A percentile compares a stretch with the other conserved stretches of the same genome.
phyloP scores from a whole-genome alignment of 2,888 invertebrate species.

The Cecidostiba fungosa region DNA sequence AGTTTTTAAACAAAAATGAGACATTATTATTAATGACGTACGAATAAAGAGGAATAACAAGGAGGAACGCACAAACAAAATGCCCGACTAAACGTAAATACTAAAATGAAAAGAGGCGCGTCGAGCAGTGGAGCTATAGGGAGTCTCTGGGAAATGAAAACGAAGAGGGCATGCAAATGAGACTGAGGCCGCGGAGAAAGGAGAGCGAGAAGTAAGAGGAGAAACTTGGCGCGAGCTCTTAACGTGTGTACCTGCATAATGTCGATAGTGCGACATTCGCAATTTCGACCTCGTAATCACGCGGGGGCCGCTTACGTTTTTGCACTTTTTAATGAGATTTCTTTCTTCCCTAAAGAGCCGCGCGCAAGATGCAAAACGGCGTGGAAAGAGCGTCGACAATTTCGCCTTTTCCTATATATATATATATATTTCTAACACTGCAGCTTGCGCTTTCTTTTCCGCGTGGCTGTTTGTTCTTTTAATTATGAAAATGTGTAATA shows the following conservation, averaged over 20 bases:
- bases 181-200: slow-evolving; percentile 12
- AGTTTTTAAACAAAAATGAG: background rate
- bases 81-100: slow-evolving; percentile 42
- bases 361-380: slow-evolving; percentile 47
- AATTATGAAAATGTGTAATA: slow-evolving; percentile 50
- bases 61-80: slow-evolving; percentile 12
- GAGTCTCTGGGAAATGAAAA: slow-evolving; percentile 49
- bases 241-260: slow-evolving; percentile 41
- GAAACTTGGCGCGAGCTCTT: slow-evolving; percentile 43
- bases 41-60: background rate
- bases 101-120: slow-evolving; percentile 36
- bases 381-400: slow-evolving; percentile 36
- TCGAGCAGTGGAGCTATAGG: background rate
- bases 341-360: slow-evolving; percentile 39
- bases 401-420: background rate
- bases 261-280: slow-evolving; percentile 57
- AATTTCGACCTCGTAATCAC: slow-evolving; percentile 59
- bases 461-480: slow-evolving; percentile 46
- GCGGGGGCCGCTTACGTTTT: slow-evolving; percentile 31
- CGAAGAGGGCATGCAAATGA: slow-evolving; percentile 50
- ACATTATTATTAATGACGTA: background rate
- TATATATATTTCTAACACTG: background rate
- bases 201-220: slow-evolving; percentile 42
- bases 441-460: slow-evolving; percentile 8
- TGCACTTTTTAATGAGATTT: slow-evolving; percentile 62